phyloP scores from a whole-genome alignment of 2,797 vertebrate species.

The Monodelphis domestica region DNA sequence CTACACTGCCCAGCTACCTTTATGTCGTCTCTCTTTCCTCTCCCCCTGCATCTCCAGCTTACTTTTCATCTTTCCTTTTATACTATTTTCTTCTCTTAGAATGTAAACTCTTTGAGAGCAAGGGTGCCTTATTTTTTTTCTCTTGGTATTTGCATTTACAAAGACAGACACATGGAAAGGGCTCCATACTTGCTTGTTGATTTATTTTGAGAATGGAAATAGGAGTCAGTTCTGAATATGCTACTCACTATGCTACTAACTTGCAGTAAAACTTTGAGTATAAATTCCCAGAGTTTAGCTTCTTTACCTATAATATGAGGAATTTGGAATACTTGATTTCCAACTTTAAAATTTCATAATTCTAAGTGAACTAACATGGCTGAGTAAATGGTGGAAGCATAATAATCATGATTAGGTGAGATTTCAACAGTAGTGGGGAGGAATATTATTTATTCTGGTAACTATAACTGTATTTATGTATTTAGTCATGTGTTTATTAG shows the following conservation, averaged over 20 bases:
- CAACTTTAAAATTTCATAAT: slow-evolving; percentile 11
- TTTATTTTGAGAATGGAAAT: slow-evolving; percentile 17
- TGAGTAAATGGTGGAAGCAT: not conserved
- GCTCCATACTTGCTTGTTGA: not conserved
- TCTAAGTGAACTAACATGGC: slow-evolving; percentile 20
- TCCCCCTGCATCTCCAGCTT: no score
- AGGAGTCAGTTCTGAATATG: no score
- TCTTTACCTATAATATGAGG: slow-evolving; percentile 20
- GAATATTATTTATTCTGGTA: slow-evolving; percentile 52
- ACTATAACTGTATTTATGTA: slow-evolving; percentile 10
- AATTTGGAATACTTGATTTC: not conserved
- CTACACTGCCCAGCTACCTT: not conserved
- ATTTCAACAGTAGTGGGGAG: slow-evolving; percentile 24
- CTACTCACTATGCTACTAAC: not conserved
- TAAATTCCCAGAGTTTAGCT: not conserved
- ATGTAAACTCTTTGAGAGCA: no score
- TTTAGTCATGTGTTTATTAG: slow-evolving; percentile 41
- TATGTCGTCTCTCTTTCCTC: not conserved
- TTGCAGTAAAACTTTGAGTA: not conserved
- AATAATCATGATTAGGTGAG: not conserved
- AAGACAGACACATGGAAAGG: not conserved
- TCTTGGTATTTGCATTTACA: no score
- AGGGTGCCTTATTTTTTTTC: no score
- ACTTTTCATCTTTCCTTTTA: no score
- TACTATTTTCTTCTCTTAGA: no score